A percentile compares a stretch with the other conserved stretches of the same genome.
phyloP scores from a whole-genome alignment of 2,113 vertebrate genomes.

The Melanotaenia duboulayi region DNA sequence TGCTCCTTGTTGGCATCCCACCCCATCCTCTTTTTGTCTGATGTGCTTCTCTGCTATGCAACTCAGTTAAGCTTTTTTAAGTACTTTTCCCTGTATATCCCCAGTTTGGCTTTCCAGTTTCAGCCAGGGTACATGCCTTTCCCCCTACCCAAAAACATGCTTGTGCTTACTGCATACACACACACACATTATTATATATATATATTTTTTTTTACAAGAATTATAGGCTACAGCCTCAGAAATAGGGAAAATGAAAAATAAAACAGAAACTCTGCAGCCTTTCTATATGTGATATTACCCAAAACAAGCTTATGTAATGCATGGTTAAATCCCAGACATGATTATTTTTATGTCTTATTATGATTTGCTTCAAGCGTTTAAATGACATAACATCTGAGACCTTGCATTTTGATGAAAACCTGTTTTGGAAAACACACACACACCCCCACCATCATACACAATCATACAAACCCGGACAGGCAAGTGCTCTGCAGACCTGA shows the following conservation, averaged over 20 bases:
- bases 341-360: background rate
- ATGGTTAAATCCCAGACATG: background rate
- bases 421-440: slow-evolving; percentile 5
- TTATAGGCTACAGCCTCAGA: too few relatives aligned
- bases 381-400: too few relatives aligned
- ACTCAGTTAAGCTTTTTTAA: slow-evolving; percentile 13
- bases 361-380: too few relatives aligned
- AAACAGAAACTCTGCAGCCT: too few relatives aligned
- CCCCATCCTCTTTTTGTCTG: background rate
- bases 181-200: too few relatives aligned
- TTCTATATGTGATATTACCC: background rate
- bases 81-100: slow-evolving; percentile 11
- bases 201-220: too few relatives aligned
- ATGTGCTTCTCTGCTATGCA: slow-evolving; percentile 33
- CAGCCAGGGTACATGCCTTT: slow-evolving; percentile 18
- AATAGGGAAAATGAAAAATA: too few relatives aligned
- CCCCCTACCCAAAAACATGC: slow-evolving; percentile 16
- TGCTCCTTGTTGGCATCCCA: slow-evolving; percentile 2
- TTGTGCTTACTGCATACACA: slow-evolving; percentile 39
- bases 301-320: background rate
- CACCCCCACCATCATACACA: background rate
- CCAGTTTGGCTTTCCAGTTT: slow-evolving; percentile 35
- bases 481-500: slow-evolving; percentile 5
- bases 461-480: background rate
- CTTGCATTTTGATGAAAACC: background rate